Conservation (phyloP, 1,140 invertebrate genomes). For the Drosophila navojoa region DNA sequence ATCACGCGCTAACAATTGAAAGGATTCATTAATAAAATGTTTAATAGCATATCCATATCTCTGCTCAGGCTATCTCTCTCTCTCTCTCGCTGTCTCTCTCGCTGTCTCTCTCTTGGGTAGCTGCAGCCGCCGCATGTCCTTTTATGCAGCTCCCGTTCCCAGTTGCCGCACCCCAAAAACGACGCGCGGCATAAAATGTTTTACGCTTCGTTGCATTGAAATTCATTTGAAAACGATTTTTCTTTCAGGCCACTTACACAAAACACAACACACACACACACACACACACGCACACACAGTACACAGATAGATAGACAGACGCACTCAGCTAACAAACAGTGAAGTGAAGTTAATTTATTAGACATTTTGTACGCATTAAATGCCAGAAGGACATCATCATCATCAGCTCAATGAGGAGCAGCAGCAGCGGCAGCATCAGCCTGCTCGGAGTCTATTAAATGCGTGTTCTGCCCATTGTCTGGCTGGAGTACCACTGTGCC, state of each 20-base stretch:
- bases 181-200: constrained; percentile 73
- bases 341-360: constrained; percentile 83
- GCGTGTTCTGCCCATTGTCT: constrained; percentile 73
- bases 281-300: not conserved
- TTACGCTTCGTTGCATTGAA: constrained; percentile 83
- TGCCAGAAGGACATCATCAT: constrained; percentile 81
- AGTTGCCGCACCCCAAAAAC: constrained; percentile 28
- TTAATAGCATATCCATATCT: constrained; percentile 75
- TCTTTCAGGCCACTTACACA: constrained; percentile 78
- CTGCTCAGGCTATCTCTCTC: not conserved
- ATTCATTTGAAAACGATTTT: constrained; percentile 83
- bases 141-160: constrained; percentile 59
- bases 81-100: not conserved
- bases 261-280: constrained; percentile 60
- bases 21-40: constrained; percentile 82
- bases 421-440: constrained; percentile 5
- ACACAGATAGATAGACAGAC: constrained; percentile 38
- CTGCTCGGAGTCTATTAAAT: constrained; percentile 76
- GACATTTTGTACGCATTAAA: constrained; percentile 81
- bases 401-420: constrained; percentile 31
- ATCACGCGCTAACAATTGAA: constrained; percentile 81
- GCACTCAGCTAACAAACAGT: constrained; percentile 32
- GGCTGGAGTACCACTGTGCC: constrained; percentile 60
- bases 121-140: constrained; percentile 75
- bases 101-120: constrained; percentile 43